These are phyloP conservation scores for Netta rufina DNA, from an alignment of 2,797 vertebrate genomes.

Conservation along the genomic window DNA sequence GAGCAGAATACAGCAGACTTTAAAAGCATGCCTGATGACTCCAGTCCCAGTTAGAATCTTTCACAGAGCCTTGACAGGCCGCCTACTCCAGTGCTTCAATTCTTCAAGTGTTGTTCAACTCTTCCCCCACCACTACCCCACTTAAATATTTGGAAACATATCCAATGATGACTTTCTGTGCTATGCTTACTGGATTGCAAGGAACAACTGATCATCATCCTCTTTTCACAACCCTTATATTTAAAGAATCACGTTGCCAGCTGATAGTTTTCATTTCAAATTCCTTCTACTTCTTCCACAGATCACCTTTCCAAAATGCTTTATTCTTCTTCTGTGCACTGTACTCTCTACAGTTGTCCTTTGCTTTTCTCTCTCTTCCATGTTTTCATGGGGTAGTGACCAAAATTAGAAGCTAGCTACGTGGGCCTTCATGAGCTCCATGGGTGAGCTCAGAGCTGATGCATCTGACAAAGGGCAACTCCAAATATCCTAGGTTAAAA, in stretches of 20 bases:
- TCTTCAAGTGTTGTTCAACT: background rate
- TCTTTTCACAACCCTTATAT: background rate
- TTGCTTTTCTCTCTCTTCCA: background rate
- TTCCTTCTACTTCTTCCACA: background rate
- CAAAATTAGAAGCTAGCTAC: background rate
- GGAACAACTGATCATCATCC: background rate
- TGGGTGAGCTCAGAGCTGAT: background rate
- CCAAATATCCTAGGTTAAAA: background rate
- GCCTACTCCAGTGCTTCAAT: background rate
- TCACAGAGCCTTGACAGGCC: background rate
- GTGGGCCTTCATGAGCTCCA: background rate
- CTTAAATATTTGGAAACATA: background rate
- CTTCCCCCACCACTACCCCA: background rate
- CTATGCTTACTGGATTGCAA: background rate
- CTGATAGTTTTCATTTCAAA: background rate
- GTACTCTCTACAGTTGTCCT: background rate
- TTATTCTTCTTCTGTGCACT: background rate
- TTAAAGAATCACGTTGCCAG: background rate
- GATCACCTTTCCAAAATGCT: background rate
- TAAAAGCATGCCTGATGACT: background rate
- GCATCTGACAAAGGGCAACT: background rate
- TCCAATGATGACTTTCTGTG: background rate
- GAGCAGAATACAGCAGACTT: background rate
- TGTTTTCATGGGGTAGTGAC: background rate
- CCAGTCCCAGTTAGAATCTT: background rate